Evolutionary conservation across 2,113 vertebrate species (phyloP).

Genomic region (Zootoca vivipara): DNA sequence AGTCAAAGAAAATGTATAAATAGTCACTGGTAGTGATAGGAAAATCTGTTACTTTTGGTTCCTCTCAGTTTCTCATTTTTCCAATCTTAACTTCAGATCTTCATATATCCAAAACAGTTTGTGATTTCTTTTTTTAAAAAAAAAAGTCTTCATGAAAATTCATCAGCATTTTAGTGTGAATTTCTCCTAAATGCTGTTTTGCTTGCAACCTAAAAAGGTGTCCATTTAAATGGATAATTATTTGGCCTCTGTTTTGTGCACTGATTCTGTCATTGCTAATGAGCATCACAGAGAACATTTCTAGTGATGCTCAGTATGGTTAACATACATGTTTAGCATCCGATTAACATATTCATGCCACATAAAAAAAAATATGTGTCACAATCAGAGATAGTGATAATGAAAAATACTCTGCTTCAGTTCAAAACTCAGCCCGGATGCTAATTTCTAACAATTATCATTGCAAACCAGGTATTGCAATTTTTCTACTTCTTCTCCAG

Average conservation of each 20-base stretch:
- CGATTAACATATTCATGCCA: background rate
- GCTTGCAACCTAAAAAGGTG: background rate
- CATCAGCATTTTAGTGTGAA: background rate
- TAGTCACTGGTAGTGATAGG: too few relatives aligned
- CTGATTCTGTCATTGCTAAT: background rate
- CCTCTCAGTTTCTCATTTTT: too few relatives aligned
- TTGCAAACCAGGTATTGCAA: background rate
- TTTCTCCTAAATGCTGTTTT: background rate
- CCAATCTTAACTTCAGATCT: too few relatives aligned
- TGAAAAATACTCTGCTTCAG: background rate
- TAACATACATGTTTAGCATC: too few relatives aligned
- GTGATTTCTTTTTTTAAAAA: too few relatives aligned
- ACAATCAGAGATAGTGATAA: background rate
- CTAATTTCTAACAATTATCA: conserved; percentile 36
- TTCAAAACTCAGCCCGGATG: background rate
- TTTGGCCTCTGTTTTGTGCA: background rate
- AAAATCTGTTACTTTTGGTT: too few relatives aligned
- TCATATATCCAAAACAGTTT: too few relatives aligned
- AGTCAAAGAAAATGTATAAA: background rate
- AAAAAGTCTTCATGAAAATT: background rate
- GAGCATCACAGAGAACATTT: background rate
- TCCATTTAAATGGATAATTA: background rate
- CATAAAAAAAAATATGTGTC: background rate
- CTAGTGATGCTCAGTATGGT: background rate
- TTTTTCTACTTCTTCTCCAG: background rate